Conservation (phyloP, 2,888 invertebrate species). For the Zele albiditarsus region DNA sequence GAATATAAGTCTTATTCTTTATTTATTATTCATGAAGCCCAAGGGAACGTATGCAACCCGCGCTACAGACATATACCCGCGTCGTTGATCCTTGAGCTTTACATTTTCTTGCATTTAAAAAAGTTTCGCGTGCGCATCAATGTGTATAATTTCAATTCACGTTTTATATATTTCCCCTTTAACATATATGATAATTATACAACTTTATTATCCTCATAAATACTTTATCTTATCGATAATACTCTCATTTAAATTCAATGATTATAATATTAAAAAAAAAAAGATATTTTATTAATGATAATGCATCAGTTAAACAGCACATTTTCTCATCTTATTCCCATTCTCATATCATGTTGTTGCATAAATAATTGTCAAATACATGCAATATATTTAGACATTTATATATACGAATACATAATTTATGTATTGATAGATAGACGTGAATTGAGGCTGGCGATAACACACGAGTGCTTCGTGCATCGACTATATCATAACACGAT, state of each 20-base stretch:
- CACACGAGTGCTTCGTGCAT: not conserved
- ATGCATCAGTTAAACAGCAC: no score
- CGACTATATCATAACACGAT: constrained; percentile 53
- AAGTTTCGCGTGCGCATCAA: not conserved
- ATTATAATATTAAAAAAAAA: not conserved
- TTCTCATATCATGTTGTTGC: not conserved
- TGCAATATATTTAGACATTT: not conserved
- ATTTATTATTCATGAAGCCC: constrained; percentile 44
- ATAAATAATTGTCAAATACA: not conserved
- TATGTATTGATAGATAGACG: not conserved
- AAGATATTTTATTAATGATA: no score
- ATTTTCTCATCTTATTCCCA: no score
- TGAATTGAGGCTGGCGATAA: constrained; percentile 6
- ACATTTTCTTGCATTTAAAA: constrained; percentile 17
- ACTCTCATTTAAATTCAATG: not conserved
- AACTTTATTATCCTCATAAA: not conserved
- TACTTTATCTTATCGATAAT: not conserved
- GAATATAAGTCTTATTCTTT: constrained; percentile 10
- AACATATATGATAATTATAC: not conserved
- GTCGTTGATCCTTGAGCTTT: constrained; percentile 19
- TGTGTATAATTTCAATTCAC: constrained; percentile 10
- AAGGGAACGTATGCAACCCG: constrained; percentile 26
- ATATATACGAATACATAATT: not conserved
- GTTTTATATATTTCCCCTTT: not conserved
- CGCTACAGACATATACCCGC: not conserved